Evolutionary conservation across 2,888 invertebrate species (phyloP).

Genomic region (Napeogenes sylphis): DNA sequence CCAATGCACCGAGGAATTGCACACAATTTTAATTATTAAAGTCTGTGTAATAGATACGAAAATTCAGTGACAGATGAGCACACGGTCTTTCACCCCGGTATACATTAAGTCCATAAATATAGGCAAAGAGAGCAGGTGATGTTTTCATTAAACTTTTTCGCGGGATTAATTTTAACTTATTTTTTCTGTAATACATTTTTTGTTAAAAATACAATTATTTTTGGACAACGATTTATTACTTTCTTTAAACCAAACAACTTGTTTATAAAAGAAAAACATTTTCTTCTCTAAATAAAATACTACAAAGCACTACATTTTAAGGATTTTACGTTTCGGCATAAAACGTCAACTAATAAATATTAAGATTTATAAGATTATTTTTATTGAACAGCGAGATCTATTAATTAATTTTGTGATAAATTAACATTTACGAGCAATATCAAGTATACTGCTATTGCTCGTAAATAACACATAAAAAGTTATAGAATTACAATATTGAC

Average conservation of each 20-base stretch:
- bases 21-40: conserved; percentile 27
- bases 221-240: conserved; percentile 14
- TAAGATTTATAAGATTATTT: no score
- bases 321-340: no score
- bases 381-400: no score
- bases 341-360: no score
- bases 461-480: no score
- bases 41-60: conserved; percentile 11
- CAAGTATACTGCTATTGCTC: no score
- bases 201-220: conserved; percentile 17
- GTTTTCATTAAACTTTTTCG: conserved; percentile 63
- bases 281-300: no score
- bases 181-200: conserved; percentile 20
- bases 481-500: no score
- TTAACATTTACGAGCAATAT: no score
- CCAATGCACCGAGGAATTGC: conserved; percentile 34
- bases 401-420: no score
- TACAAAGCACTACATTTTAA: no score
- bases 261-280: neutral
- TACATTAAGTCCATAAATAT: conserved; percentile 38
- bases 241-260: neutral
- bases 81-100: conserved; percentile 23
- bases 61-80: conserved; percentile 17
- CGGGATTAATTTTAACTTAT: conserved; percentile 56
- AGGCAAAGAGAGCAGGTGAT: conserved; percentile 56